Conservation (phyloP, 2,113 vertebrate species). For the Potamarius usumacintae region DNA sequence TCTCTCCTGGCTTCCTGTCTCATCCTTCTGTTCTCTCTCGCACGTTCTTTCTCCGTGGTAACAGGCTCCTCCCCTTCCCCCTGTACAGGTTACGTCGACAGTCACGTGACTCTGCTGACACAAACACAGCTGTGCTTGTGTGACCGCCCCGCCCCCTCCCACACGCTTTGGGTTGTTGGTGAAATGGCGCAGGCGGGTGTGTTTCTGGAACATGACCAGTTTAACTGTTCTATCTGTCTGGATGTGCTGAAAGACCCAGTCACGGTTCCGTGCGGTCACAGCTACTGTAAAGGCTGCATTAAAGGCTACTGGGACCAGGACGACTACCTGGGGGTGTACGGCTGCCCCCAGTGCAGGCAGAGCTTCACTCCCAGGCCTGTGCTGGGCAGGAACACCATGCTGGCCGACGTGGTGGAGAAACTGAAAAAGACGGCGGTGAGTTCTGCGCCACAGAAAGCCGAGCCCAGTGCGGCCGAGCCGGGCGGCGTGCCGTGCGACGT, state of each 20-base stretch:
- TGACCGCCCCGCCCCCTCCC: too few relatives aligned
- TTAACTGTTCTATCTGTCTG: constrained; percentile 76
- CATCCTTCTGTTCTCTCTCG: background rate
- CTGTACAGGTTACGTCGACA: background rate
- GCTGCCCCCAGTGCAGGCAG: constrained; percentile 74
- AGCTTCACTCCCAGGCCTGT: constrained; percentile 71
- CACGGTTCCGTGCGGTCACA: constrained; percentile 76
- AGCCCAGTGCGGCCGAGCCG: constrained; percentile 57
- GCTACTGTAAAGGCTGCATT: constrained; percentile 73
- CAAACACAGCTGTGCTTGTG: constrained; percentile 34
- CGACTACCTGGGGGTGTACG: constrained; percentile 66
- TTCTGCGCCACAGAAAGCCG: background rate
- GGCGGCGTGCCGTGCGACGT: constrained; percentile 82
- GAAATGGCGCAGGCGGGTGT: constrained; percentile 72
- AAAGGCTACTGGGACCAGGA: constrained; percentile 75
- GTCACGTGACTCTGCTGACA: constrained; percentile 48
- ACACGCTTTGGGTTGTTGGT: background rate
- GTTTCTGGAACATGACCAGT: constrained; percentile 72
- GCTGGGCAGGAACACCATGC: constrained; percentile 72
- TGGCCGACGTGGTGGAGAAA: constrained; percentile 75
- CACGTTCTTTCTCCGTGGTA: background rate
- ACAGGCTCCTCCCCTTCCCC: background rate
- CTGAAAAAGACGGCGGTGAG: constrained; percentile 62
- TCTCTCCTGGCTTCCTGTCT: background rate
- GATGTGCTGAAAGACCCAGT: constrained; percentile 70